Percentiles rank a stretch among this genome's conserved stretches.
phyloP scores from a whole-genome alignment of 2,113 vertebrate species.

The Melanocharis versteri region DNA sequence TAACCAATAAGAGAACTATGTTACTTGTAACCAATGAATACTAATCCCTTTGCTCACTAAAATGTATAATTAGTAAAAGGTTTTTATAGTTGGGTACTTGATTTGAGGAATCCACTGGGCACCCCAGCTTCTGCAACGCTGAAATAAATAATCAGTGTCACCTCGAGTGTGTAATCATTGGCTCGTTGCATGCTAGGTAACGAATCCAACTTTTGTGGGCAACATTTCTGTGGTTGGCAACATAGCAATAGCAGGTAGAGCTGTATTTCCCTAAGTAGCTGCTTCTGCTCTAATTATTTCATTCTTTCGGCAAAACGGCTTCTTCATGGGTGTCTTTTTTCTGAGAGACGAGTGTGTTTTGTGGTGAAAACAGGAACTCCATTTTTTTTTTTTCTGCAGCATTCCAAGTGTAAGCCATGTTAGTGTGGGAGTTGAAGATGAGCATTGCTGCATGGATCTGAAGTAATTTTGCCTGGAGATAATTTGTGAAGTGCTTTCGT shows the following conservation, averaged over 20 bases:
- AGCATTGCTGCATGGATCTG: not conserved
- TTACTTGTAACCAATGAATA: not conserved
- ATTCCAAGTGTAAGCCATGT: not conserved
- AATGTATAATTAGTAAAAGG: not conserved
- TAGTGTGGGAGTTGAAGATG: not conserved
- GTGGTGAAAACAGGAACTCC: not conserved
- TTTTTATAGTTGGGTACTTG: not conserved
- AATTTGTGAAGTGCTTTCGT: not conserved
- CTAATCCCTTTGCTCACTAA: not conserved
- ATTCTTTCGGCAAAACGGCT: not conserved
- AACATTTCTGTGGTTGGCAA: not conserved
- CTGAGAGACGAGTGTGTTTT: not conserved
- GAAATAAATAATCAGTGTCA: not conserved
- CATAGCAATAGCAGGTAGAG: not conserved
- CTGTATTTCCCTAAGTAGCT: not conserved
- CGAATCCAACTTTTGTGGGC: fast-evolving
- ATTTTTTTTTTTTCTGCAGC: not conserved
- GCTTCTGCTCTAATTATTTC: not conserved
- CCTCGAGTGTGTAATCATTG: not conserved
- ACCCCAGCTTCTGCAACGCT: not conserved
- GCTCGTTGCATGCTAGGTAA: not conserved
- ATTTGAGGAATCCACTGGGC: not conserved
- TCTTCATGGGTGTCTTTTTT: not conserved
- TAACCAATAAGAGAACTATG: not conserved
- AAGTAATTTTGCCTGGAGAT: not conserved